phyloP scores from a whole-genome alignment of 2,888 invertebrate genomes.

The Allolobophora icterica region DNA sequence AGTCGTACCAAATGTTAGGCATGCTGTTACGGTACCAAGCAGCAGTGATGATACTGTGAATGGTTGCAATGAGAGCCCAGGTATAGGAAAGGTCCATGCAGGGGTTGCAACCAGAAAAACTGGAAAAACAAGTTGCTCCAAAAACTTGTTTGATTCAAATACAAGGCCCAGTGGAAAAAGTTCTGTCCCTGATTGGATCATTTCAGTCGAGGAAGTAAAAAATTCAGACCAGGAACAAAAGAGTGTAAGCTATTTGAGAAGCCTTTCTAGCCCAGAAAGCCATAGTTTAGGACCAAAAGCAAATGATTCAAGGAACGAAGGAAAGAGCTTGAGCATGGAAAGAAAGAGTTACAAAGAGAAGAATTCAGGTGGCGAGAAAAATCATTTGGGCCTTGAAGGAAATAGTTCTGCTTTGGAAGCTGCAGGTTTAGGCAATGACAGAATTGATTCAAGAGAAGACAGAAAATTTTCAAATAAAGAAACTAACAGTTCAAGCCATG shows the following conservation, averaged over 20 bases:
- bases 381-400: conserved; percentile 4
- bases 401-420: background rate
- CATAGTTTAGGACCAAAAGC: background rate
- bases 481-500: background rate
- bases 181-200: background rate
- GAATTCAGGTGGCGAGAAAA: background rate
- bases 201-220: background rate
- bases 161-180: background rate
- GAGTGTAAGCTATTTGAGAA: background rate
- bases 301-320: background rate
- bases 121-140: background rate
- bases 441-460: background rate
- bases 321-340: background rate
- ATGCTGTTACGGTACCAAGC: background rate
- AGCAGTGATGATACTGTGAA: background rate
- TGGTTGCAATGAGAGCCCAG: background rate
- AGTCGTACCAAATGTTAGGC: background rate
- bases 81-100: background rate
- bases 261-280: background rate
- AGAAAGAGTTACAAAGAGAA: background rate
- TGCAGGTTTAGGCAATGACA: background rate
- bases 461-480: background rate
- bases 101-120: background rate
- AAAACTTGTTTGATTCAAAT: background rate
- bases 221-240: background rate